Evolutionary conservation across 2,797 vertebrate species (phyloP), one percentile per base, ranked within the genome.

Genomic region (Chromis chromis): DNA sequence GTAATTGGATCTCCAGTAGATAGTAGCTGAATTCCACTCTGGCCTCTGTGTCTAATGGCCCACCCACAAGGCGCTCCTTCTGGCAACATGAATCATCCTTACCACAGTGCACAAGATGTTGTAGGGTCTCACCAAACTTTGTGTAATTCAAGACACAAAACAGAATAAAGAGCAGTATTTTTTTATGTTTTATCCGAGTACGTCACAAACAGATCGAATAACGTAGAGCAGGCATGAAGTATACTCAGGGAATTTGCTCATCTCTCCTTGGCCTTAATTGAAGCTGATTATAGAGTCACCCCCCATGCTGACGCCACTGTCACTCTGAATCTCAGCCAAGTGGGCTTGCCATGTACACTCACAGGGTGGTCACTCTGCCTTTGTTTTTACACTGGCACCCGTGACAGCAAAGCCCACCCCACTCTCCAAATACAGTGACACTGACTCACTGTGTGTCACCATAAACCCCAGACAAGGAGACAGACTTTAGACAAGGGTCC

Each of bases 221-320:
- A 83, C 31, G 40, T 62, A 57, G 46, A 63, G 48, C 9, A 52
- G 65, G 80, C 72, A 52, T 9, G 4, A 71, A 73, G 65, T 36
- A 74, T 70, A 84, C 62, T 75, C 69, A 60, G 56, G 56, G 76
- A 83, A 84, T 81, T 75, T 78, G 28, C 83, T 82, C 25, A 52
- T 89, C 83, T 82, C 79, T 82, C 70, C 71, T 76, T 94, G 91
- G 86, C 91, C 93, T 92, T 94, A 94, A 94, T 93, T 93, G 79
- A 93, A 94, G 88, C 76, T 94, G 93, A 95, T 91, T 87, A 90
- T 79, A 79, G 91, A 92, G 86, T 91, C 87, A 91, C 78, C 89
- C 84, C 83, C 82, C 80, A 83, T 86, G 86, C 88, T 65, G 88
- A 85, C 46, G 60, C 82, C 79, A 78, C 87, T 93, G 93, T 94